phyloP scores from a whole-genome alignment of 1,140 invertebrate genomes.

The Battus philenor region DNA sequence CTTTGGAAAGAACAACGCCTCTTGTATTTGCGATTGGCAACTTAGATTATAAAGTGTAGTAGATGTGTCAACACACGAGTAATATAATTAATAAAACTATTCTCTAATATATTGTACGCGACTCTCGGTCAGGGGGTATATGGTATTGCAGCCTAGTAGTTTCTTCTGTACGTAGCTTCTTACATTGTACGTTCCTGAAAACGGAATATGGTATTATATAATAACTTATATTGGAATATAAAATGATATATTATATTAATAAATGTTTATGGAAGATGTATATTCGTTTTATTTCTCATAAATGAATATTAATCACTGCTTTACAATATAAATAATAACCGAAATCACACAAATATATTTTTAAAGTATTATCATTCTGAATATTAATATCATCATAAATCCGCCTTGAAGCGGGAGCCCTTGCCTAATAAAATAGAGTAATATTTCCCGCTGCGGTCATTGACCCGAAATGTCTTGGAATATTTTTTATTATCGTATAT shows the following conservation, averaged over 20 bases:
- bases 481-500: no score
- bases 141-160: constrained; percentile 67
- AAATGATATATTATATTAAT: constrained; percentile 72
- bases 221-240: constrained; percentile 67
- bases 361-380: no score
- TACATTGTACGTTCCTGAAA: constrained; percentile 51
- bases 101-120: constrained; percentile 61
- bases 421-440: no score
- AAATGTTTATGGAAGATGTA: constrained; percentile 75
- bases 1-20: constrained; percentile 58
- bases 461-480: no score
- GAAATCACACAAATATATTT: no score
- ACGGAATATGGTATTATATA: constrained; percentile 59
- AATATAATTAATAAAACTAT: constrained; percentile 57
- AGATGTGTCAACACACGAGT: constrained; percentile 55
- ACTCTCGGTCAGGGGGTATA: constrained; percentile 64
- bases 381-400: no score
- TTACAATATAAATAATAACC: no score
- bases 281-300: no score
- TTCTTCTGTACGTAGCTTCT: constrained; percentile 68
- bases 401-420: no score
- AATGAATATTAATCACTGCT: no score
- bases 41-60: constrained; percentile 59
- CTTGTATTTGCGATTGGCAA: constrained; percentile 72
- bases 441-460: no score